Conservation (phyloP, 2,113 vertebrate species). For the Trichomycterus rosablanca region DNA sequence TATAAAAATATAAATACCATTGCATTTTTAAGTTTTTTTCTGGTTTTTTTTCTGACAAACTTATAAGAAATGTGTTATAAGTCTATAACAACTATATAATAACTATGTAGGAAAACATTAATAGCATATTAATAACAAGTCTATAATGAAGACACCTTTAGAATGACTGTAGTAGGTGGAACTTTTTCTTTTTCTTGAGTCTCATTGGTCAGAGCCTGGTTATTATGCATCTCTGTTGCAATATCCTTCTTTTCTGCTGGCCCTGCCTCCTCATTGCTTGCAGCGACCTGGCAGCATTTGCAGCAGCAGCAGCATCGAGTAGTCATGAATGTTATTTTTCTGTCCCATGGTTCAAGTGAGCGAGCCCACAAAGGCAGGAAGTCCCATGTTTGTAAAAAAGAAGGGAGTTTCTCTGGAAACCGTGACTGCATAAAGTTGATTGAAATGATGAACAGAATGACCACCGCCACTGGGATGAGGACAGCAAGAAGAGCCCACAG, state of each 20-base stretch:
- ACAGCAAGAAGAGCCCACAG: slow-evolving; percentile 82
- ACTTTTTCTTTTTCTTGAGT: slow-evolving; percentile 41
- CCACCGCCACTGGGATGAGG: slow-evolving; percentile 63
- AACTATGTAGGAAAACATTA: not conserved
- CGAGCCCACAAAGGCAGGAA: slow-evolving; percentile 85
- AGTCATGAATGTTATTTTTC: slow-evolving; percentile 50
- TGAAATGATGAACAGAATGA: slow-evolving; percentile 65
- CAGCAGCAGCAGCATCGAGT: slow-evolving; percentile 71
- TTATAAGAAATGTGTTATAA: not conserved
- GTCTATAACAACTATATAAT: slow-evolving; percentile 9
- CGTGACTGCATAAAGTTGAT: slow-evolving; percentile 73
- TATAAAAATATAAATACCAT: slow-evolving; percentile 18
- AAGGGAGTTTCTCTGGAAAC: slow-evolving; percentile 69
- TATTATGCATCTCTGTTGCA: slow-evolving; percentile 66
- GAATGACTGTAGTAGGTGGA: slow-evolving; percentile 1
- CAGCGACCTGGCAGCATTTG: slow-evolving; percentile 71
- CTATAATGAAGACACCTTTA: slow-evolving; percentile 37
- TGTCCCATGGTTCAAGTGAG: slow-evolving; percentile 84
- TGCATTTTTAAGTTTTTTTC: no score
- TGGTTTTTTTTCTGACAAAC: no score
- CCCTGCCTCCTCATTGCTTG: slow-evolving; percentile 42
- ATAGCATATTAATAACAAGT: slow-evolving; percentile 1
- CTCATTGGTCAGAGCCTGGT: slow-evolving; percentile 57
- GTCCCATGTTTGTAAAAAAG: slow-evolving; percentile 73
- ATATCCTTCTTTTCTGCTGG: slow-evolving; percentile 43